Evolutionary conservation across 2,888 invertebrate species (phyloP).

Genomic region (Stictocephala bisonia): DNA sequence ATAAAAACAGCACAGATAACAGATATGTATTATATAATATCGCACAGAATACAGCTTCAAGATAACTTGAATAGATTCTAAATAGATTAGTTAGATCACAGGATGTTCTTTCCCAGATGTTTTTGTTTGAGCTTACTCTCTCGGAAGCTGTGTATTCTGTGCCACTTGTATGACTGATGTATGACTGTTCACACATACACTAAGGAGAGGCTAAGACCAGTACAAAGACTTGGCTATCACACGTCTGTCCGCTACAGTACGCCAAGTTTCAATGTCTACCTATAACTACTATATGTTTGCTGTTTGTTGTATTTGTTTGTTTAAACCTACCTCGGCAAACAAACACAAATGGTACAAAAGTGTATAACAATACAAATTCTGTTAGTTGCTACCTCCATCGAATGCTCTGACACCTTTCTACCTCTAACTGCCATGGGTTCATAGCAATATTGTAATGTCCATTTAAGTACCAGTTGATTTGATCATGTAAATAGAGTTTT

Average conservation of each 20-base stretch:
- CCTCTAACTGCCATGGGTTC: conserved; percentile 24
- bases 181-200: conserved; percentile 22
- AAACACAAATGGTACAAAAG: conserved; percentile 48
- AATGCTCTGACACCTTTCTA: conserved; percentile 12
- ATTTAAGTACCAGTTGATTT: too few relatives aligned
- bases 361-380: conserved; percentile 42
- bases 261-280: conserved; percentile 36
- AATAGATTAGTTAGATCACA: neutral
- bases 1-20: conserved; percentile 9
- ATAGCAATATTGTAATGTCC: too few relatives aligned
- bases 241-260: too few relatives aligned
- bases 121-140: neutral
- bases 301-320: conserved; percentile 42
- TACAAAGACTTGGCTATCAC: conserved; percentile 47
- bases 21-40: neutral
- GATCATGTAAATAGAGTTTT: too few relatives aligned
- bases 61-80: neutral
- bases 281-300: conserved; percentile 19
- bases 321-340: conserved; percentile 45
- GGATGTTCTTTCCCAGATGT: neutral
- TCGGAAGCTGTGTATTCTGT: conserved; percentile 27
- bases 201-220: conserved; percentile 49
- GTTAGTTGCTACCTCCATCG: conserved; percentile 30
- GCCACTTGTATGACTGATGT: conserved; percentile 33
- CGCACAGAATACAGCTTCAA: conserved; percentile 36